phyloP scores from a whole-genome alignment of 2,888 invertebrate species.

The Eremobia ochroleuca region DNA sequence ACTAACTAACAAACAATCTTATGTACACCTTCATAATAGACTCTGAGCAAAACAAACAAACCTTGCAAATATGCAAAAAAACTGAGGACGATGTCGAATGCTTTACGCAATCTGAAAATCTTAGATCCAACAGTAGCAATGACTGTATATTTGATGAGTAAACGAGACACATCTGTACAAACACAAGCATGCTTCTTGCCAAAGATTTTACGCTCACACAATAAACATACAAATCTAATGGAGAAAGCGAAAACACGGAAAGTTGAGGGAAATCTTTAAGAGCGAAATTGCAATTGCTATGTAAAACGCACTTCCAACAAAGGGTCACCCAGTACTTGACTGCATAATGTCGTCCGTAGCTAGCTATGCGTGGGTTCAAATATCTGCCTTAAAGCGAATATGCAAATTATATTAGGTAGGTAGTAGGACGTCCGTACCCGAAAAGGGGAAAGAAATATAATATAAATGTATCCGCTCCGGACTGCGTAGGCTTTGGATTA shows the following conservation, averaged over 20 bases:
- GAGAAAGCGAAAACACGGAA: constrained; percentile 71
- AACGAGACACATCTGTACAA: constrained; percentile 82
- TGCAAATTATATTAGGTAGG: constrained; percentile 82
- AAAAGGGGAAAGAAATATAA: constrained; percentile 88
- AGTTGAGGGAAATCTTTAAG: constrained; percentile 63
- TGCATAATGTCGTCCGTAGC: constrained; percentile 60
- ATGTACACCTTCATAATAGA: constrained; percentile 5
- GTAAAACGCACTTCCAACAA: constrained; percentile 59
- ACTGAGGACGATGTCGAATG: constrained; percentile 65
- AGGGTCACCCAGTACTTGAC: constrained; percentile 56
- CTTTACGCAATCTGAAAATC: constrained; percentile 78
- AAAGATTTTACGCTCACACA: constrained; percentile 75
- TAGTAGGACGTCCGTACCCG: constrained; percentile 88
- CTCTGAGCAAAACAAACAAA: constrained; percentile 14
- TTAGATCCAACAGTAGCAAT: constrained; percentile 73
- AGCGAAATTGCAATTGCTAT: constrained; percentile 65
- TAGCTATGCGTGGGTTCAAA: constrained; percentile 78
- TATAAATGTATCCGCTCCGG: constrained; percentile 85
- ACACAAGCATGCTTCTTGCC: constrained; percentile 73
- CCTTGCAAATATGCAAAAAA: constrained; percentile 70
- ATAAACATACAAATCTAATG: constrained; percentile 73
- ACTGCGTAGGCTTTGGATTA: constrained; percentile 80
- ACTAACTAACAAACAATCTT: constrained; percentile 32
- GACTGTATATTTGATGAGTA: constrained; percentile 77
- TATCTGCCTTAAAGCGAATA: constrained; percentile 80